Evolutionary conservation across 2,113 vertebrate genomes (phyloP).

Genomic region (Thamnaconus septentrionalis): DNA sequence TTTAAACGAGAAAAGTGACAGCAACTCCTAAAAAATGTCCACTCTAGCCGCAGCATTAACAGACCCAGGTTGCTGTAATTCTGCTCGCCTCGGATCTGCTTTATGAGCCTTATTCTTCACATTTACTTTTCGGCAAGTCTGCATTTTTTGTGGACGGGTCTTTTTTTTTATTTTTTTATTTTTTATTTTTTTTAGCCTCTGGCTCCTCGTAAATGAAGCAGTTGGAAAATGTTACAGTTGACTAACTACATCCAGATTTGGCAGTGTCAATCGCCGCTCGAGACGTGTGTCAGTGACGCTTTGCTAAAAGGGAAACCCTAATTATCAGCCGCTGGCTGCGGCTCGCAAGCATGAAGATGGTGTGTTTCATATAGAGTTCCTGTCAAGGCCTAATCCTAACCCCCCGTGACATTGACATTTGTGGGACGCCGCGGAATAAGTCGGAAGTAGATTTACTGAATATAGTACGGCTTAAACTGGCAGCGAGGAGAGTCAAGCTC

Average conservation of each 20-base stretch:
- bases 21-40: slow-evolving; percentile 3
- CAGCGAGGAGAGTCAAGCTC: slow-evolving; percentile 41
- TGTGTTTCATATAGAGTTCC: slow-evolving; percentile 42
- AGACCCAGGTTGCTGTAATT: neutral
- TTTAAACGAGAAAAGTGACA: slow-evolving; percentile 20
- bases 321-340: slow-evolving; percentile 21
- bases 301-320: slow-evolving; percentile 20
- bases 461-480: slow-evolving; percentile 58
- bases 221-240: slow-evolving; percentile 4
- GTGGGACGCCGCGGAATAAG: slow-evolving; percentile 55
- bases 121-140: neutral
- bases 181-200: too few species aligned
- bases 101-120: slow-evolving; percentile 4
- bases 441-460: slow-evolving; percentile 63
- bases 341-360: slow-evolving; percentile 25
- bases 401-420: slow-evolving; percentile 47
- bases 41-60: slow-evolving; percentile 1
- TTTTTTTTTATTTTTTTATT: neutral
- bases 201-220: too few species aligned
- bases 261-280: slow-evolving; percentile 17
- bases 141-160: neutral
- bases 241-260: slow-evolving; percentile 10
- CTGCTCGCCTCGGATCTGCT: neutral
- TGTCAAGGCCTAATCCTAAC: slow-evolving; percentile 55
- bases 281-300: slow-evolving; percentile 23